Conservation (phyloP, 2,113 vertebrate genomes). For the Odontesthes bonariensis region DNA sequence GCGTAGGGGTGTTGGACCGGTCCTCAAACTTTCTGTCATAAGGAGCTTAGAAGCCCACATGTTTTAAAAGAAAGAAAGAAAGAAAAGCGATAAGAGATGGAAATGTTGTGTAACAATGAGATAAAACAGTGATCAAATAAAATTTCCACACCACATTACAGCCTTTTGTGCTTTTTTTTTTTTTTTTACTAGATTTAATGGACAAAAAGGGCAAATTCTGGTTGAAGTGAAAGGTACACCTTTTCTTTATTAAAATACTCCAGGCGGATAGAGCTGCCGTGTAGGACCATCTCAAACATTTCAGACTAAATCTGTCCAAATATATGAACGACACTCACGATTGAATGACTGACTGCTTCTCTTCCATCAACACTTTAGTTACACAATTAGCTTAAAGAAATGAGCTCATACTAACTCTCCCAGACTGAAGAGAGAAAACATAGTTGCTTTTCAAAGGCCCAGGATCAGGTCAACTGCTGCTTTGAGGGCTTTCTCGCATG, state of each 20-base stretch:
- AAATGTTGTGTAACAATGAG: slow-evolving; percentile 35
- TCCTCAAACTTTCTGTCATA: slow-evolving; percentile 7
- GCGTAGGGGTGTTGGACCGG: slow-evolving; percentile 3
- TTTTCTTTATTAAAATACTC: neutral
- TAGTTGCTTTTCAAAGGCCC: slow-evolving; percentile 45
- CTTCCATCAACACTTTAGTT: slow-evolving; percentile 41
- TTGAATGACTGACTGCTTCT: too few relatives aligned
- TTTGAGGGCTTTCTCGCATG: slow-evolving; percentile 37
- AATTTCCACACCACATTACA: neutral
- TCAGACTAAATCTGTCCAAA: too few relatives aligned
- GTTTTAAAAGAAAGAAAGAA: neutral
- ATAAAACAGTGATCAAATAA: slow-evolving; percentile 18
- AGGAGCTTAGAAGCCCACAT: slow-evolving; percentile 16
- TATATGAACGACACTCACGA: too few relatives aligned
- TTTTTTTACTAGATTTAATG: neutral
- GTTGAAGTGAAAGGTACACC: neutral
- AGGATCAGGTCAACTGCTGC: slow-evolving; percentile 42
- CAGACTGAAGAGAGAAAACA: slow-evolving; percentile 34
- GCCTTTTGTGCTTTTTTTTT: neutral
- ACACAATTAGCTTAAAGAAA: slow-evolving; percentile 50
- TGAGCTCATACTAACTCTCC: slow-evolving; percentile 49
- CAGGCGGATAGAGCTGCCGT: neutral
- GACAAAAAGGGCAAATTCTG: neutral
- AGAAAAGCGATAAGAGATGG: slow-evolving; percentile 9
- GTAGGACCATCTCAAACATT: neutral